These are phyloP conservation scores for Campoletis raptor DNA, from an alignment of 2,888 invertebrate species.

Conservation along the genomic window DNA sequence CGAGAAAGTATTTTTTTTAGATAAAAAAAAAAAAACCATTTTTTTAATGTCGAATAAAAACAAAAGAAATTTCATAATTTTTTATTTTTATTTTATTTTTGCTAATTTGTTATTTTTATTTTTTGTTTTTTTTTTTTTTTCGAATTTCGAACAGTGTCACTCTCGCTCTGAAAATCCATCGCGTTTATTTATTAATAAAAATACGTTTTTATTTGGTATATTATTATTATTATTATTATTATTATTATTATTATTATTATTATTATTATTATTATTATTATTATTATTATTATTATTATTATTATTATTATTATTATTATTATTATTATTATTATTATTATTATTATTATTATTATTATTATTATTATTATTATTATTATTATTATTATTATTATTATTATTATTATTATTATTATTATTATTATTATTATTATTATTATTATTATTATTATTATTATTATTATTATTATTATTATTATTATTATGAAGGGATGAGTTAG, in stretches of 20 bases:
- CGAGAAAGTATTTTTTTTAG: conserved; percentile 21
- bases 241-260: neutral
- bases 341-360: neutral
- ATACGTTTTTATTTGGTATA: neutral
- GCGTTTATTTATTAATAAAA: neutral
- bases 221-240: neutral
- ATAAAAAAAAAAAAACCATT: neutral
- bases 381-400: neutral
- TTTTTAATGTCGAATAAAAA: neutral
- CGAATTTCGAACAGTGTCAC: neutral
- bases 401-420: neutral
- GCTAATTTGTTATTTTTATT: neutral
- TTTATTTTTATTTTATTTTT: neutral
- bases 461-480: neutral
- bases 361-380: neutral
- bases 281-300: neutral
- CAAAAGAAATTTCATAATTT: neutral
- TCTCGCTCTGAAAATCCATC: neutral
- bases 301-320: neutral
- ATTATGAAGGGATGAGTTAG: neutral
- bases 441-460: neutral
- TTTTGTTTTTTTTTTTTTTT: neutral
- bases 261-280: neutral
- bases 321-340: neutral
- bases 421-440: neutral